phyloP scores from a whole-genome alignment of 2,113 vertebrate genomes.

The Brevimyrus niger region DNA sequence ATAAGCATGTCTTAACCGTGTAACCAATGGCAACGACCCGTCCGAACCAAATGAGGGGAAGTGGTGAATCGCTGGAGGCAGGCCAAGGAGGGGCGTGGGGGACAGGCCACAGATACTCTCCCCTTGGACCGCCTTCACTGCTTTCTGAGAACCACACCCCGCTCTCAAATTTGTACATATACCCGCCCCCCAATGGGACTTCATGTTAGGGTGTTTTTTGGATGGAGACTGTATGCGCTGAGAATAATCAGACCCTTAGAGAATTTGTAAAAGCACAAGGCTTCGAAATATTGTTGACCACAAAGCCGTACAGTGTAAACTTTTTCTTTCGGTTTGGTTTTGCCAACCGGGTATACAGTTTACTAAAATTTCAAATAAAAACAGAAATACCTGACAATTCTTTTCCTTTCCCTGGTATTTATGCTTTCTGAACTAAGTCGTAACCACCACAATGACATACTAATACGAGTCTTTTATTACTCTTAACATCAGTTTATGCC shows the following conservation, averaged over 20 bases:
- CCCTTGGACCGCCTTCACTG: slow-evolving; percentile 41
- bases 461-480: not conserved
- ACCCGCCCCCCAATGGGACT: slow-evolving; percentile 10
- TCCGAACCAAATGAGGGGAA: slow-evolving; percentile 58
- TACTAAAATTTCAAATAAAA: slow-evolving; percentile 55
- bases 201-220: slow-evolving; percentile 20
- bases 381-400: slow-evolving; percentile 25
- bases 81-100: slow-evolving; percentile 36
- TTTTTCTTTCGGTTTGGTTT: slow-evolving; percentile 43
- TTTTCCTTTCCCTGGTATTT: not conserved
- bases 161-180: slow-evolving; percentile 49
- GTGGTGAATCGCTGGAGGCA: slow-evolving; percentile 24
- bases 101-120: slow-evolving; percentile 34
- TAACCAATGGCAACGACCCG: slow-evolving; percentile 59
- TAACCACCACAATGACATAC: not conserved
- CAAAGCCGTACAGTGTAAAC: slow-evolving; percentile 30
- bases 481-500: not conserved
- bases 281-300: slow-evolving; percentile 23
- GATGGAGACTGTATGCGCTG: not conserved
- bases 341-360: slow-evolving; percentile 44
- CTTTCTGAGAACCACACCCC: slow-evolving; percentile 25
- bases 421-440: not conserved
- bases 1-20: slow-evolving; percentile 58
- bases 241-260: not conserved
- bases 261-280: slow-evolving; percentile 9